Base-by-base conservation (phyloP, 2,888 invertebrate species). In the Chouioia cunea region DNA sequence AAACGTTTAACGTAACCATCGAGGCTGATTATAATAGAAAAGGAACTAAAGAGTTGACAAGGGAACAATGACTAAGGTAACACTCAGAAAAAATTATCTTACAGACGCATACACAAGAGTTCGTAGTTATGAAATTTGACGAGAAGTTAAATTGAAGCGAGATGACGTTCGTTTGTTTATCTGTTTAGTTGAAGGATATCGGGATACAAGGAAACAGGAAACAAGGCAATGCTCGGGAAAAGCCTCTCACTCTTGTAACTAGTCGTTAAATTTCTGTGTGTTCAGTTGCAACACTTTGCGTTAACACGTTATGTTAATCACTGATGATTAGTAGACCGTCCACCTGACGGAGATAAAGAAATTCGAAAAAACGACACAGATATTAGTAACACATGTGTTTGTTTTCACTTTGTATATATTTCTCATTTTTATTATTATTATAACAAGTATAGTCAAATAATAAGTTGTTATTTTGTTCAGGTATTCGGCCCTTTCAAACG, bases 381-480 rank as follows among this genome's bases (percentile, higher is more conserved):
- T 75, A 76, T 80, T 78, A 79, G 77, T 81, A 74, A 79, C 75
- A 79, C 56, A 66, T 48, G 56, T 54, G 65, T 8, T 44, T 20
- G 16, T 65, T 69, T 52, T 65, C 58, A 22, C 62, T 36, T 66
- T 70, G 15, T 57, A 62, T 65, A 58, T 56, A 63, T 62, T 69
- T 63, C 54, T 58, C 76, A 76, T 68, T 67, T 72, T n/a, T n/a
- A n/a, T n/a, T 75, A 75, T 78, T 77, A 77, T 80, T 78, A 78
- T 79, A 80, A 81, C 81, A 81, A 79, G 76, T 79, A 77, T 77
- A 75, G 66, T 77, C 54, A 73, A 68, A 74, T 73, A 59, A 69
- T 43, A 36, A 36, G 36, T 36, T 36, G 36, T 36, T 36, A 36
- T 36, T 36, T 36, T 36, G 36, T 36, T 36, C 63, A 62, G 50